Percentiles rank a stretch among this genome's conserved stretches.
phyloP scores from a whole-genome alignment of 2,113 vertebrate species.

The Sinosuthora webbiana region DNA sequence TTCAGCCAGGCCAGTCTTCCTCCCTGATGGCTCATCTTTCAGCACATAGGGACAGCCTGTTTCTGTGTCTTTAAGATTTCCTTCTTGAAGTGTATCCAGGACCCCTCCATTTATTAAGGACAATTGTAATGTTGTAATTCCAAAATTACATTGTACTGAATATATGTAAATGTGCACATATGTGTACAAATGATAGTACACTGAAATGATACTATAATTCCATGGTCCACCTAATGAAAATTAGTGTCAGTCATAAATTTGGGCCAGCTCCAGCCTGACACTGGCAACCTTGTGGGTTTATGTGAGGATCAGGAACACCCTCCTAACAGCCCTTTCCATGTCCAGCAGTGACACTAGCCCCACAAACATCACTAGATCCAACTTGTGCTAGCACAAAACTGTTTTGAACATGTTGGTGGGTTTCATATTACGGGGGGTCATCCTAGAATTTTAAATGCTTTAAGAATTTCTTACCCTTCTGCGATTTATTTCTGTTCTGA shows the following conservation, averaged over 20 bases:
- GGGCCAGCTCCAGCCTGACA: background rate
- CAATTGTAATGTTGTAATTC: background rate
- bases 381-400: background rate
- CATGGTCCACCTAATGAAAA: background rate
- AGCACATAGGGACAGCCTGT: background rate
- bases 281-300: background rate
- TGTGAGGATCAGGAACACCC: background rate
- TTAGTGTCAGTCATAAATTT: background rate
- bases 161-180: background rate
- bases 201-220: background rate
- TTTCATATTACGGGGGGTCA: background rate
- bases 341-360: background rate
- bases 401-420: background rate
- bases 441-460: background rate
- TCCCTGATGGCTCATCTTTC: rapidly evolving
- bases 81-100: background rate
- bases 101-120: background rate
- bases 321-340: background rate
- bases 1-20: background rate
- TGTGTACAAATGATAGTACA: background rate
- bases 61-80: background rate
- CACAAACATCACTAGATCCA: background rate
- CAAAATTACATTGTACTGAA: background rate
- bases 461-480: background rate
- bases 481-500: background rate